Conservation (phyloP, 2,113 vertebrate species). For the Heliornis fulica region DNA sequence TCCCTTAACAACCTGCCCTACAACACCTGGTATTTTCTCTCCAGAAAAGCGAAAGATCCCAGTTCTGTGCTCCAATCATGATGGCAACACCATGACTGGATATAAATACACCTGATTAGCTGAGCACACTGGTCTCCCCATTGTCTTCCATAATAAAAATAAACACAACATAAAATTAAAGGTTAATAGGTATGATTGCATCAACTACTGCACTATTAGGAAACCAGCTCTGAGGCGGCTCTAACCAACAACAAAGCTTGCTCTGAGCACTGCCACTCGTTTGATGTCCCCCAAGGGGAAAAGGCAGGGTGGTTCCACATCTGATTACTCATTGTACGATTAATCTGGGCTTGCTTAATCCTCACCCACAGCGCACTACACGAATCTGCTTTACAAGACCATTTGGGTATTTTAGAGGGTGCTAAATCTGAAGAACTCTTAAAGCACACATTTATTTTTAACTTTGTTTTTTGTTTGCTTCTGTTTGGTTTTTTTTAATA, state of each 20-base stretch:
- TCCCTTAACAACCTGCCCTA: not conserved
- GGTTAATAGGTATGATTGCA: not conserved
- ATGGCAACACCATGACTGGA: not conserved
- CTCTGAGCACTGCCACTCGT: not conserved
- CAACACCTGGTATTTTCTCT: not conserved
- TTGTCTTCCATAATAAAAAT: not conserved
- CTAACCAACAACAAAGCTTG: not conserved
- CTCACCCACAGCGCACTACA: not conserved
- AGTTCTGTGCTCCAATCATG: not conserved
- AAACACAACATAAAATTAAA: constrained; percentile 1
- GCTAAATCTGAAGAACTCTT: not conserved
- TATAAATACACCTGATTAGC: not conserved
- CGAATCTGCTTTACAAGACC: not conserved
- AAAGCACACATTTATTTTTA: not conserved
- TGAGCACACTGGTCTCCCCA: not conserved
- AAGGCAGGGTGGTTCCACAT: not conserved
- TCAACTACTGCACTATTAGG: not conserved
- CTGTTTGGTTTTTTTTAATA: not conserved
- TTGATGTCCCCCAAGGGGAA: not conserved
- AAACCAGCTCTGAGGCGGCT: not conserved
- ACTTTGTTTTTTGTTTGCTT: not conserved
- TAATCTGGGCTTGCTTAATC: constrained; percentile 4
- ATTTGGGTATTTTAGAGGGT: not conserved
- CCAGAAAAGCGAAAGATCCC: not conserved
- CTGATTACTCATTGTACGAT: not conserved